Conservation (phyloP, 2,888 invertebrate genomes). For the Agrilus mali region DNA sequence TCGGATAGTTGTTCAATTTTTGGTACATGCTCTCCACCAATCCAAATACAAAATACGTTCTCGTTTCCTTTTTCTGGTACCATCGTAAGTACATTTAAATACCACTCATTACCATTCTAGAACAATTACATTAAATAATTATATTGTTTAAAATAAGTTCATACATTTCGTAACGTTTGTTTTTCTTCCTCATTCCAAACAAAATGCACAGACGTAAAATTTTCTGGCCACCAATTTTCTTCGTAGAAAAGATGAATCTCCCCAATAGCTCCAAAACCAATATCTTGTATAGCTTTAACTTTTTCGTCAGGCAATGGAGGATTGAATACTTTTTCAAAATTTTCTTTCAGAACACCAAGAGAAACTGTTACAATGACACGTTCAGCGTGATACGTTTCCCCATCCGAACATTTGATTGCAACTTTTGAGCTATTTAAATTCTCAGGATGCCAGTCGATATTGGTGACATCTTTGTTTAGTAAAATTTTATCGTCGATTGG, state of each 20-base stretch:
- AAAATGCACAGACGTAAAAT: conserved; percentile 32
- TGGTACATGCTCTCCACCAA: conserved; percentile 47
- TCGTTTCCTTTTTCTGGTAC: conserved; percentile 30
- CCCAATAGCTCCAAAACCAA: conserved; percentile 48
- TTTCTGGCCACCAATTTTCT: conserved; percentile 45
- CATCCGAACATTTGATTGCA: conserved; percentile 39
- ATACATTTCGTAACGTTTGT: too few species aligned
- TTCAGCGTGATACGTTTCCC: conserved; percentile 37
- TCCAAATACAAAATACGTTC: conserved; percentile 50
- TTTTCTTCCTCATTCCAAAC: conserved; percentile 38
- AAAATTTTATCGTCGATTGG: conserved; percentile 16
- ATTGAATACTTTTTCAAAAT: conserved; percentile 36
- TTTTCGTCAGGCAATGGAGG: conserved; percentile 42
- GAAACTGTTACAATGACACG: conserved; percentile 54
- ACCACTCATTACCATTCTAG: too few species aligned
- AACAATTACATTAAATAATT: too few species aligned
- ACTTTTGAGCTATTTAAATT: conserved; percentile 2
- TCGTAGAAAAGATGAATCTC: conserved; percentile 51
- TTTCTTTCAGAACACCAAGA: conserved; percentile 50
- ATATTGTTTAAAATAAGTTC: too few species aligned
- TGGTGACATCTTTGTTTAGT: conserved; percentile 13
- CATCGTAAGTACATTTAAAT: too few species aligned
- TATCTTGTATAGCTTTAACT: conserved; percentile 36
- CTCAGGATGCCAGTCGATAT: conserved; percentile 11
- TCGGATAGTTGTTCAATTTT: conserved; percentile 46